Evolutionary conservation across 2,888 invertebrate genomes (phyloP), one percentile per base, ranked within the genome.

Genomic region (Euzetes globulus): DNA sequence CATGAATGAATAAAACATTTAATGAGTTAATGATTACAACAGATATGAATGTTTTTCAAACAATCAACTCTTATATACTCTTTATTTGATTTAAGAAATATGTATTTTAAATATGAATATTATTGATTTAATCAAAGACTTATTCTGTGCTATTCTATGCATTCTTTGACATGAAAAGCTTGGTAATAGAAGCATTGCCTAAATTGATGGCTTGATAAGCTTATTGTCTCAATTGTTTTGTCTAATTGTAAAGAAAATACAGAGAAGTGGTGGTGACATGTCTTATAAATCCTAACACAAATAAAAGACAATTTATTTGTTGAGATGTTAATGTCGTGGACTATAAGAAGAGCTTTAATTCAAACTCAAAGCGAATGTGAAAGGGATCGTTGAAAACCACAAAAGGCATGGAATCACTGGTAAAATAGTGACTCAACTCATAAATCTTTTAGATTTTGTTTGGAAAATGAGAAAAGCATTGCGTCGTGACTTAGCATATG

Each of bases 401-500:
- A 70, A 70, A 70, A 70, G 68, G 70, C 70, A 47, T 37, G 22
- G 50, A 50, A 6, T 19, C n/a, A 22, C 9, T 25, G 25, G 17
- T 22, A 55, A 55, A 55, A 55, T 11, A 55, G 55, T 17, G 58
- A 58, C 55, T 19, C 41, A 29, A 68, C 6, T 70, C 70, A 70
- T 70, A 70, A 70, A 70, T 70, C 70, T 70, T 47, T 70, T 22
- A 47, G 19, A 47, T 19, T 70, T 47, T 45, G 70, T 27, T 70
- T 70, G 29, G 1, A 25, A 70, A 45, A 47, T 47, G 70, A 70
- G 70, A 41, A 70, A 47, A 70, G 25, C 70, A 70, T 70, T 47
- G 68, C 70, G 41, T 41, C 47, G 70, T 70, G 70, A 70, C 70
- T 70, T 47, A 27, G 68, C 68, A 68, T 68, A 68, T 68, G 68